Evolutionary conservation across 2,797 vertebrate genomes (phyloP), one percentile per base, ranked within the genome.

Genomic region (Sparidentex hasta): DNA sequence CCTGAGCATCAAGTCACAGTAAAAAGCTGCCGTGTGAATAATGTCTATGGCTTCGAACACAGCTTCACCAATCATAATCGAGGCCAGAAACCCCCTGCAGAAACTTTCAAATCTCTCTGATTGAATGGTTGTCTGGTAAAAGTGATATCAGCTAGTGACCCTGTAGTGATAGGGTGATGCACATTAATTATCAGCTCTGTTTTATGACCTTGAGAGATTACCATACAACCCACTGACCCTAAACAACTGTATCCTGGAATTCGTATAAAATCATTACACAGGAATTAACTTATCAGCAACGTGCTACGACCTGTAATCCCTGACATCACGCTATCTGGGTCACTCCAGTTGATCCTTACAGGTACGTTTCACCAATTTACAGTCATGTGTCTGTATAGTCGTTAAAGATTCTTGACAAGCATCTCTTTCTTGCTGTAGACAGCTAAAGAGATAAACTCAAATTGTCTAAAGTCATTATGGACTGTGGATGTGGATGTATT

Each of bases 191-290:
- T 74, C 73, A 71, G 58, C 18, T 23, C 41, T 51, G 69, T 82
- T 21, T 71, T 71, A 48, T 41, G 65, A 66, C 82, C 71, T 83
- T 82, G 78, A 74, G 20, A 79, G 63, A 64, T 50, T 70, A n/a
- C 33, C n/a, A 63, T 27, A 18, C 11, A 11, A 47, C 47, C 7
- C 8, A 11, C 27, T 51, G 33, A 61, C n/a, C 5, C 3, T 14
- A 67, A 72, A 67, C 55, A 59, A 55, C 4, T 23, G 48, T 61
- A n/a, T 46, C 23, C 27, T 59, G 18, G 18, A 21, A 64, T 68
- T 25, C 1, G 1, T 38, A 27, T 59, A 12, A 67, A 43, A 75
- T 52, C 25, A 59, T 38, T 7, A 11, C 23, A 57, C 6, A 4
- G 14, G 29, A 55, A 20, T 13, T 6, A 33, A 62, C 11, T 2